A percentile compares a stretch with the other conserved stretches of the same genome.
Conservation (phyloP, 2,888 invertebrate species). For the Rapana venosa region DNA sequence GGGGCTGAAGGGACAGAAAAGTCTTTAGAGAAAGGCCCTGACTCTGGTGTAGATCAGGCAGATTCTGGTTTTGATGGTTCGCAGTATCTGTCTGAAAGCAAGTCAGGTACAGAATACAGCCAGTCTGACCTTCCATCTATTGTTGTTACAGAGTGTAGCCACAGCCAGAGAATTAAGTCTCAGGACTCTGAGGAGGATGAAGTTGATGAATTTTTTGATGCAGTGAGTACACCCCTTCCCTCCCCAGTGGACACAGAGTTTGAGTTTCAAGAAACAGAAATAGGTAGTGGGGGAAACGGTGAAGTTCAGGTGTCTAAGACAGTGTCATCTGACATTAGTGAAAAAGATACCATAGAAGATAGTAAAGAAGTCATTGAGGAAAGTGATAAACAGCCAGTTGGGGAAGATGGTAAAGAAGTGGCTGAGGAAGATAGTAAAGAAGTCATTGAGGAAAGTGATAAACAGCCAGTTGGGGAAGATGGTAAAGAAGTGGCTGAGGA, state of each 20-base stretch:
- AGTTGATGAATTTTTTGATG: slow-evolving; percentile 36
- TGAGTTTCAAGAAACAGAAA: slow-evolving; percentile 4
- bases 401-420: not conserved
- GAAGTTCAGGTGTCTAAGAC: not conserved
- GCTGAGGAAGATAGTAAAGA: not conserved
- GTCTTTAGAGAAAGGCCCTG: not conserved
- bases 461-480: not conserved
- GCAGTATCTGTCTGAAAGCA: not conserved
- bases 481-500: not conserved
- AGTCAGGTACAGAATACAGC: not conserved
- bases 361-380: too few species aligned
- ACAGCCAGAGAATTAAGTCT: slow-evolving; percentile 33
- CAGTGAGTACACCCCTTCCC: slow-evolving; percentile 37
- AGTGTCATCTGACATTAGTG: not conserved
- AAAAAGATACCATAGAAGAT: not conserved
- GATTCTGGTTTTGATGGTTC: not conserved
- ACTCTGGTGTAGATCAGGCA: not conserved
- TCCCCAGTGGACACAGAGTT: slow-evolving; percentile 8
- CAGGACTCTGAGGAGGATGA: slow-evolving; percentile 41
- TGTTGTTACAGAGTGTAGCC: slow-evolving; percentile 36
- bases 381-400: not conserved
- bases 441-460: not conserved
- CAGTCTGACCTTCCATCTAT: slow-evolving; percentile 26
- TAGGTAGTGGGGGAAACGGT: not conserved
- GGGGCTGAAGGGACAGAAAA: not conserved